These are phyloP conservation scores for Trypoxylus dichotomus DNA, from an alignment of 1,140 invertebrate genomes.

Conservation along the genomic window DNA sequence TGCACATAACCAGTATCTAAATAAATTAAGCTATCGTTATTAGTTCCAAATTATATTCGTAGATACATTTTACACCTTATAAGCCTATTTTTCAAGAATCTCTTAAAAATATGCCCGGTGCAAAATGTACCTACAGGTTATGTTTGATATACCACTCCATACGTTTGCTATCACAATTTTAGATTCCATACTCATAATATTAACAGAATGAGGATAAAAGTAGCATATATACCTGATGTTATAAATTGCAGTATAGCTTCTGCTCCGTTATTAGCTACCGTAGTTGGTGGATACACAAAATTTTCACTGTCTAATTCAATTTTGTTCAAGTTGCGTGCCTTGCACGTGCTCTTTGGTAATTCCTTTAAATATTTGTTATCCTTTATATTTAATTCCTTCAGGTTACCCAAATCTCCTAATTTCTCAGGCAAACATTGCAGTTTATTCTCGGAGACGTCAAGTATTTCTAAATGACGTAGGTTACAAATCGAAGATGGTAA, in stretches of 20 bases:
- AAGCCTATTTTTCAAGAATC: too few relatives aligned
- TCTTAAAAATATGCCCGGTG: too few relatives aligned
- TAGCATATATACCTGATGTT: constrained; percentile 50
- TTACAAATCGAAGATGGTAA: constrained; percentile 69
- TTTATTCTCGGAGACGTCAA: constrained; percentile 73
- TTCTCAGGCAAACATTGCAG: constrained; percentile 66
- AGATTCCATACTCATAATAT: not conserved
- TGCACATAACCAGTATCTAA: constrained; percentile 22
- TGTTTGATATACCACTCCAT: too few relatives aligned
- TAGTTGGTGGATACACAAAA: constrained; percentile 64
- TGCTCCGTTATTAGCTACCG: constrained; percentile 61
- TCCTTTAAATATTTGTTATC: constrained; percentile 61
- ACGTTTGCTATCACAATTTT: too few relatives aligned
- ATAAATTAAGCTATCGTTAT: not conserved
- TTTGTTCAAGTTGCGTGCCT: constrained; percentile 58
- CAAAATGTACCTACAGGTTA: too few relatives aligned
- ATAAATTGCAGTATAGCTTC: constrained; percentile 70
- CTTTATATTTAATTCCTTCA: constrained; percentile 61
- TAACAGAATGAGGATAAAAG: not conserved
- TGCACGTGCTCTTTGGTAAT: constrained; percentile 65
- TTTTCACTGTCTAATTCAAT: constrained; percentile 65
- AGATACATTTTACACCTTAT: too few relatives aligned
- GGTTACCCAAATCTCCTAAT: constrained; percentile 63
- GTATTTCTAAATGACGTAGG: constrained; percentile 62
- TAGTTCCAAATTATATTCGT: too few relatives aligned